phyloP scores from a whole-genome alignment of 2,113 vertebrate genomes.

The Orycteropus afer region DNA sequence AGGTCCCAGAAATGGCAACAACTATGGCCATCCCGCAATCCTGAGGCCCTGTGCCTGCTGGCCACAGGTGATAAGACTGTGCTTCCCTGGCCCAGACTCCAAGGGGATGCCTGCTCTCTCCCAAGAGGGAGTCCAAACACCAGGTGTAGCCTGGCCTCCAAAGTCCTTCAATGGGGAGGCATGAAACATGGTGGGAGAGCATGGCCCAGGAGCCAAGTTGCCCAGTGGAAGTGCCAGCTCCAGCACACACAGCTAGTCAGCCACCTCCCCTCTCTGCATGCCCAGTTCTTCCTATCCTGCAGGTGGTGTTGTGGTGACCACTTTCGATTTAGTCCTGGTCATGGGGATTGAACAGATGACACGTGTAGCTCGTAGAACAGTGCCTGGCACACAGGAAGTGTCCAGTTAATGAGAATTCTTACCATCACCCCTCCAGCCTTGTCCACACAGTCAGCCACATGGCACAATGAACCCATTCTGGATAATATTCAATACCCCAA shows the following conservation, averaged over 20 bases:
- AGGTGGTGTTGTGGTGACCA: rapidly evolving
- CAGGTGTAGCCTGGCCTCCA: rapidly evolving
- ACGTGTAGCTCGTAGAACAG: rapidly evolving
- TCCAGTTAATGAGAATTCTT: no score
- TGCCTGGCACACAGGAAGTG: no score
- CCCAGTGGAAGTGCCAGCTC: rapidly evolving
- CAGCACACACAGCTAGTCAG: rapidly evolving
- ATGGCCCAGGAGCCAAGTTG: rapidly evolving
- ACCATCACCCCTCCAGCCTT: background rate
- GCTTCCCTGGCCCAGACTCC: background rate
- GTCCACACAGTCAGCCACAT: no score
- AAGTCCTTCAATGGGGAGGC: no score
- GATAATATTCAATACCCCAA: background rate
- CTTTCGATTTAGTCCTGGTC: background rate
- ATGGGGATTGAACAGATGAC: no score
- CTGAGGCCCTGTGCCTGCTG: background rate
- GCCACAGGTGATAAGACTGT: rapidly evolving
- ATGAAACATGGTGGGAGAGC: rapidly evolving
- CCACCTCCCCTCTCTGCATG: rapidly evolving
- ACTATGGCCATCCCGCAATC: rapidly evolving
- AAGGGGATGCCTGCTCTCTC: no score
- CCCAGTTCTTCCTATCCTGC: rapidly evolving
- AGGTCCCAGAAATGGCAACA: background rate
- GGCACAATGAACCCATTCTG: background rate
- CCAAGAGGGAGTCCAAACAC: background rate